Base-by-base conservation (phyloP, 2,797 vertebrate species). In the Pyrrhura leucotis region DNA sequence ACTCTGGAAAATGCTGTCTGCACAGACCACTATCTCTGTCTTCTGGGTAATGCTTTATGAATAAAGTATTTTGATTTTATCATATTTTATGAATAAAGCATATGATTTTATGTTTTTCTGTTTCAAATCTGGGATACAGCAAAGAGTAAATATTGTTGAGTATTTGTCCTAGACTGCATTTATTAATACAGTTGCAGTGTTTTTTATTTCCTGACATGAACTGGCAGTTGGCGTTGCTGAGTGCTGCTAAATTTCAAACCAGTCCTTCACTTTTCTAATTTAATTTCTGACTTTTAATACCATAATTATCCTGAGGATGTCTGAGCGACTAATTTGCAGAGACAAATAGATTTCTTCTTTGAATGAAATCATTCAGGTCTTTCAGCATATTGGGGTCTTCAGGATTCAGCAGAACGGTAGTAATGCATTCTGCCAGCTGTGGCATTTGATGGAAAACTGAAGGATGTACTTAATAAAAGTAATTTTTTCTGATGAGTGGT, bases 231-330 rank as follows among this genome's bases (percentile, higher is more conserved):
- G 21, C 33, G 12, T 72, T 61, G 73, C 50, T 54, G n/a, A 80
- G 56, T 81, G 62, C n/a, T 92, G 44, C 50, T 65, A 45, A 65
- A 33, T 78, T 56, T 85, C 62, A 62, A 86, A 58, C 21, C 11
- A 62, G 14, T 50, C 35, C 68, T 81, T 83, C 44, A 47, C 37
- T 59, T 69, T 74, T 40, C 40, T 65, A 53, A 93, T 89, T 83
- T 89, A 74, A 81, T 93, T 89, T 78, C 54, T 85, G 56, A 75
- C 45, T 94, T 93, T 68, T 82, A 75, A 82, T 90, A 83, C 85
- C 5, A 2, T 74, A 84, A 89, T 85, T 65, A 69, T 72, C 59
- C 69, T 0, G 7, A 74, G 42, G 67, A 61, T 72, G 58, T 48
- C 50, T 15, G 48, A 61, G 25, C 37, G 39, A 50, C 45, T 90